phyloP scores from a whole-genome alignment of 1,140 invertebrate genomes.

The Pseudomyrmex cubaensis region DNA sequence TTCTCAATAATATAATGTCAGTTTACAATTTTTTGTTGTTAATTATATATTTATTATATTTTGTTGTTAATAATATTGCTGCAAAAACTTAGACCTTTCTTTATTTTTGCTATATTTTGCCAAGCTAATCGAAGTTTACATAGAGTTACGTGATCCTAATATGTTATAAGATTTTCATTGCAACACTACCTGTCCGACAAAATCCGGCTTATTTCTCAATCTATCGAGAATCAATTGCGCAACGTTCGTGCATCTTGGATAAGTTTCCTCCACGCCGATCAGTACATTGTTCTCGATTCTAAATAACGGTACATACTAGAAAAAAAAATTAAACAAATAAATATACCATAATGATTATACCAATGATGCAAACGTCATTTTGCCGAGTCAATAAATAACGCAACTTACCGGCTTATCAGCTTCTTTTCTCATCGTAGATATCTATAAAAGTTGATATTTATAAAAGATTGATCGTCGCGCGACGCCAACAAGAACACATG shows the following conservation, averaged over 20 bases:
- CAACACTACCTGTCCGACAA: slow-evolving; percentile 59
- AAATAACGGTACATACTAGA: slow-evolving; percentile 28
- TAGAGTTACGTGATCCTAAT: slow-evolving; percentile 8
- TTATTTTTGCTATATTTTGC: neutral
- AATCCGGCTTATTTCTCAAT: slow-evolving; percentile 56
- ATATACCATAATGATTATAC: slow-evolving; percentile 18
- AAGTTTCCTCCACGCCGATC: slow-evolving; percentile 39
- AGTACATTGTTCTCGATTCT: slow-evolving; percentile 63
- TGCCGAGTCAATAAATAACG: neutral
- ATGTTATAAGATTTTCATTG: slow-evolving; percentile 53
- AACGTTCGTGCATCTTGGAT: slow-evolving; percentile 40
- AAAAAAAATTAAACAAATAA: neutral
- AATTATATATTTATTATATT: no score
- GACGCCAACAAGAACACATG: neutral
- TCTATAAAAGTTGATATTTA: no score
- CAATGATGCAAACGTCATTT: neutral
- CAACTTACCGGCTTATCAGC: no score
- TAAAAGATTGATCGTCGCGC: neutral
- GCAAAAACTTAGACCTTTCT: neutral
- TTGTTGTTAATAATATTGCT: no score
- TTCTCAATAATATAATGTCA: no score
- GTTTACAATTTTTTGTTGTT: no score
- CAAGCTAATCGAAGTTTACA: slow-evolving; percentile 15
- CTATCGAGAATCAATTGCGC: slow-evolving; percentile 54
- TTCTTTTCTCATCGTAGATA: no score